Evolutionary conservation across 2,113 vertebrate species (phyloP), one percentile per base, ranked within the genome.

Genomic region (Alexandromys fortis): DNA sequence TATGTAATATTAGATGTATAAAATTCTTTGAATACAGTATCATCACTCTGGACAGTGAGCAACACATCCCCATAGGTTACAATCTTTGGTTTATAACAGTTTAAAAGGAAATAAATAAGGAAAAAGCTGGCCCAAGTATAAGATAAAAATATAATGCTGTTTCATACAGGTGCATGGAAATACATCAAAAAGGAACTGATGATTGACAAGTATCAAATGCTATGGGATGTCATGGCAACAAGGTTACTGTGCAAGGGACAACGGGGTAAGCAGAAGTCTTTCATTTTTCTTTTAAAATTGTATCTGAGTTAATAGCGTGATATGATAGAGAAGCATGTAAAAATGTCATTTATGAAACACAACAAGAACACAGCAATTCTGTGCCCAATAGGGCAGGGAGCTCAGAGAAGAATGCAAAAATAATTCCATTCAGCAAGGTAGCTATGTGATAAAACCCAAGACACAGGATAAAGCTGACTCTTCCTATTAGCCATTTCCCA

Each of bases 71-170:
- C 16, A 61, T 63, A 52, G 65, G 58, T 9, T 70, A 79, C 24
- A 61, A 52, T 63, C 49, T 88, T 16, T 78, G 63, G 21, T 42
- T 90, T 22, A 38, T 24, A 68, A 75, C 81, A 17, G 89, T 86
- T 95, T 75, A 79, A 9, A 91, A 47, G 33, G 78, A 92, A 67
- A n/a, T 58, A 88, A 90, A 85, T 58, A 92, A 55, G 47, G 14
- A 28, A 13, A 35, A 55, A 28, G 42, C 33, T 75, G 17, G 47
- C 26, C 24, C 38, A 81, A n/a, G 26, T 73, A 24, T 9, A 82
- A 73, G 75, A 81, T 17, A 28, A 7, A 58, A 67, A 19, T 83
- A 68, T 49, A 90, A 47, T 16, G n/a, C n/a, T 70, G 3, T 28
- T 26, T 67, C 30, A 68, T 13, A 45, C 38, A 90, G 19, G 30